Evolutionary conservation across 1,140 invertebrate species (phyloP).

Genomic region (Telenomus remus): DNA sequence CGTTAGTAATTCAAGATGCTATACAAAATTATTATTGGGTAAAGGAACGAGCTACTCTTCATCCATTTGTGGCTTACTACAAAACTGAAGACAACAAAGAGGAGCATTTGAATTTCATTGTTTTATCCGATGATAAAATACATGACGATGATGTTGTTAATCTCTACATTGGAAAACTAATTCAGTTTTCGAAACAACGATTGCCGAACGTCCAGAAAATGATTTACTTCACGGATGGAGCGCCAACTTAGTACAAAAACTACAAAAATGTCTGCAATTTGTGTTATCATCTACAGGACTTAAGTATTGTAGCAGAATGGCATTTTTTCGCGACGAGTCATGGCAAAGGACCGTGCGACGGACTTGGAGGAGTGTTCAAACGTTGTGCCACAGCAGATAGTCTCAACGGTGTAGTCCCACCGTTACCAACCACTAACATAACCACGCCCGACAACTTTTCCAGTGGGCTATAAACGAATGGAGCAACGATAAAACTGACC

Average conservation of each 20-base stretch:
- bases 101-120: constrained; percentile 17
- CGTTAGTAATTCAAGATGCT: constrained; percentile 5
- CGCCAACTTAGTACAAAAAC: constrained; percentile 50
- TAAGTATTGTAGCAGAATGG: constrained; percentile 58
- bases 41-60: constrained; percentile 24
- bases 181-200: constrained; percentile 9
- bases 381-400: constrained; percentile 6
- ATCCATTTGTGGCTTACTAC: constrained; percentile 17
- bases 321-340: constrained; percentile 62
- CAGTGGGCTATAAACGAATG: constrained; percentile 8
- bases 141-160: constrained; percentile 20
- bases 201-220: constrained; percentile 5
- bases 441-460: constrained; percentile 10
- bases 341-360: constrained; percentile 58
- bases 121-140: constrained; percentile 17
- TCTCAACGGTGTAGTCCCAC: constrained; percentile 13
- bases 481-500: neutral
- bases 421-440: too few species aligned
- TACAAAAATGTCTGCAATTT: constrained; percentile 50
- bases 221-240: constrained; percentile 18
- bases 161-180: constrained; percentile 15
- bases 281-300: constrained; percentile 37
- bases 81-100: constrained; percentile 10
- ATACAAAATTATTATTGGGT: too few species aligned
- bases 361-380: constrained; percentile 16